These are phyloP conservation scores for Heliconius cydno DNA, from an alignment of 2,888 invertebrate species.

Conservation along the genomic window DNA sequence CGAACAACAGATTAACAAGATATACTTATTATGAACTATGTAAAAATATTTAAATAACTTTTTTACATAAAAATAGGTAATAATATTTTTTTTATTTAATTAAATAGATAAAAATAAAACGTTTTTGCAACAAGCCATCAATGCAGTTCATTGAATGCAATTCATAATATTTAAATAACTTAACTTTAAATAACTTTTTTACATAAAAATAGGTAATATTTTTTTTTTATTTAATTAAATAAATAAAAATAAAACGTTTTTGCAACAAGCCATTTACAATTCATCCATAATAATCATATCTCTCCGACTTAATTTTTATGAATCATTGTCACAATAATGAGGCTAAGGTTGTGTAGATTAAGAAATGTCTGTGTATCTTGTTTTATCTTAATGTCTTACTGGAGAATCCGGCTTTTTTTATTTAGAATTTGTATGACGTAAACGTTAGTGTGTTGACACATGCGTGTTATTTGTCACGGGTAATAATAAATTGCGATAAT, in stretches of 20 bases:
- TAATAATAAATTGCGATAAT: neutral
- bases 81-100: too few relatives aligned
- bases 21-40: neutral
- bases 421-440: constrained; percentile 11
- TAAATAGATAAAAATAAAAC: neutral
- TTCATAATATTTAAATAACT: too few relatives aligned
- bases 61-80: too few relatives aligned
- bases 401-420: constrained; percentile 15
- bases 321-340: constrained; percentile 22
- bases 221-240: too few relatives aligned
- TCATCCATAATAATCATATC: neutral
- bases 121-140: neutral
- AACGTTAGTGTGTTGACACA: neutral
- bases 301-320: constrained; percentile 8
- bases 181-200: neutral
- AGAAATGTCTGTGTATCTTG: constrained; percentile 15
- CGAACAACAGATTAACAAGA: neutral
- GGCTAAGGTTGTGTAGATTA: constrained; percentile 27
- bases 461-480: neutral
- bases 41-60: neutral
- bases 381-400: neutral
- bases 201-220: too few relatives aligned
- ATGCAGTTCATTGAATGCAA: too few relatives aligned
- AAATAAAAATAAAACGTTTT: neutral
- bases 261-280: neutral